Base-by-base conservation (phyloP, 1,140 invertebrate species). In the Ooceraea biroi region DNA sequence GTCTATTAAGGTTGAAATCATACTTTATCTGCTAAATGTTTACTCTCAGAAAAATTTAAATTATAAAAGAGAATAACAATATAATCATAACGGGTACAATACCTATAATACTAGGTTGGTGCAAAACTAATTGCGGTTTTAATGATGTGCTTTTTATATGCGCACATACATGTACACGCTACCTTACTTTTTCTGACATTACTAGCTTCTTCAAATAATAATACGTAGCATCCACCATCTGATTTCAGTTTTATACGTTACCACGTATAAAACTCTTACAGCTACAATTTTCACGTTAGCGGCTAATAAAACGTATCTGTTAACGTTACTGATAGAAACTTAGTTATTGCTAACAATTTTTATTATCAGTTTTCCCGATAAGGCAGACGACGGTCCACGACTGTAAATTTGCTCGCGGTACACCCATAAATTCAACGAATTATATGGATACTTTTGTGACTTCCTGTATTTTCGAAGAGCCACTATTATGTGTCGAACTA, bases 21-120 rank as follows among this genome's bases (percentile, higher is more conserved):
- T n/a, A n/a, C n/a, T n/a, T n/a, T n/a, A n/a, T 27, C 5, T 3
- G 12, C 8, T 8, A 46, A 19, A 3, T 50, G 25, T 69, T 60
- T 12, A 19, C 36, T n/a, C 74, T 77, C 60, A 78, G 46, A 14
- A n/a, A 19, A 80, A 22, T 84, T 86, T 55, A 76, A 76, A 76
- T 86, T 83, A 76, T 50, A 83, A 85, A 87, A n/a, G n/a, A n/a
- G n/a, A n/a, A n/a, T n/a, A n/a, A n/a, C n/a, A n/a, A n/a, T n/a
- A n/a, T n/a, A n/a, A n/a, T n/a, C n/a, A n/a, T n/a, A n/a, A n/a
- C n/a, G n/a, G n/a, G n/a, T n/a, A n/a, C n/a, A n/a, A n/a, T n/a
- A n/a, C n/a, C n/a, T n/a, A n/a, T n/a, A n/a, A n/a, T n/a, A n/a
- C n/a, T n/a, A n/a, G n/a, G n/a, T n/a, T n/a, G n/a, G n/a, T n/a